Evolutionary conservation across 2,888 invertebrate species (phyloP).

Genomic region (Tetragonisca angustula): DNA sequence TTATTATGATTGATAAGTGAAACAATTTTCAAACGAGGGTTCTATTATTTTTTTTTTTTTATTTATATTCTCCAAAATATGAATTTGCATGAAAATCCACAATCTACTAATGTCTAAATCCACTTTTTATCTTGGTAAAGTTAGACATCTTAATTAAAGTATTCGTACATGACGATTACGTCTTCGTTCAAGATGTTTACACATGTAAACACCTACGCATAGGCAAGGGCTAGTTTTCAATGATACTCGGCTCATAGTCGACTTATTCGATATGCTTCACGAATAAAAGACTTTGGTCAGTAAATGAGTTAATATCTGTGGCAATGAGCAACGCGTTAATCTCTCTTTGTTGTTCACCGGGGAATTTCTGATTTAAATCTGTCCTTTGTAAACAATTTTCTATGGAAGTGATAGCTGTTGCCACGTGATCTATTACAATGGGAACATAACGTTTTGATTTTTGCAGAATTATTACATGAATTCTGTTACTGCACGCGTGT

Average conservation of each 20-base stretch:
- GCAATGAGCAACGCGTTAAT: conserved; percentile 39
- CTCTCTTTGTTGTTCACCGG: conserved; percentile 44
- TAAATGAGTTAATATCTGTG: conserved; percentile 45
- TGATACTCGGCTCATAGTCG: not conserved
- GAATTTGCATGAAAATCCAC: no score
- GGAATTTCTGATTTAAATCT: conserved; percentile 44
- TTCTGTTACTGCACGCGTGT: not conserved
- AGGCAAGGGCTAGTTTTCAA: conserved; percentile 29
- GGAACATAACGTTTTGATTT: conserved; percentile 20
- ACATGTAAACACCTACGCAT: not conserved
- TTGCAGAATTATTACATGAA: not conserved
- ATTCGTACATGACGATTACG: not conserved
- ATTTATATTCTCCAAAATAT: no score
- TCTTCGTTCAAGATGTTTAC: not conserved
- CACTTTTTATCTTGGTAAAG: no score
- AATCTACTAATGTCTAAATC: no score
- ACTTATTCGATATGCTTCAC: conserved; percentile 18
- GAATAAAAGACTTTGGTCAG: conserved; percentile 51
- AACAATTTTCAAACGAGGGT: no score
- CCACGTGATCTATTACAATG: conserved; percentile 23
- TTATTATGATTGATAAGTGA: no score
- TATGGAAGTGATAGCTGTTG: conserved; percentile 23
- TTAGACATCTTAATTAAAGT: not conserved
- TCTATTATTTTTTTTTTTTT: no score
- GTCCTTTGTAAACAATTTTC: conserved; percentile 49